Evolutionary conservation across 2,888 invertebrate genomes (phyloP), one percentile per base, ranked within the genome.

Genomic region (Euzophera pinguis): DNA sequence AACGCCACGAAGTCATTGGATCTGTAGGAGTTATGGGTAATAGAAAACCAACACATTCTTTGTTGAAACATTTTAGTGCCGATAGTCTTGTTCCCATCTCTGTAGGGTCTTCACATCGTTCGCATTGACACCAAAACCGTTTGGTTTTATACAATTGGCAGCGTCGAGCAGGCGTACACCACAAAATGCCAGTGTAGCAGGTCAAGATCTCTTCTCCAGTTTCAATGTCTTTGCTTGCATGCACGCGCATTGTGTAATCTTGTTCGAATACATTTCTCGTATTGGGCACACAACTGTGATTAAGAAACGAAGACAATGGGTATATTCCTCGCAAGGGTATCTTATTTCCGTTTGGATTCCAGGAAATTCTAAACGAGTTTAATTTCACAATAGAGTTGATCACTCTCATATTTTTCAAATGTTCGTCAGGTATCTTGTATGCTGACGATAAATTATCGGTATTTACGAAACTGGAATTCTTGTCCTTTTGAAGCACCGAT

Each of bases 231-330:
- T 79, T 80, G 0, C 92, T 78, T 4, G 95, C 93, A 61, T 89
- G 91, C 7, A 93, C 86, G 16, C 89, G 77, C 91, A 94, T 92
- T 10, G 81, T 74, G 53, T 91, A 84, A 53, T 91, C 74, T 0
- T 75, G 67, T 63, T 88, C 90, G 61, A 93, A 94, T 12, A 91
- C 83, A 67, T 93, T 93, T 56, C 91, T 90, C 0, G 93, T 93
- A 69, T 95, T 95, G 2, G 95, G 94, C 17, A 85, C 71, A 71
- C 95, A 95, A 54, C 87, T 90, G 68, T 95, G 95, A 78, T 95
- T 95, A 59, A 93, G 82, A 58, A 94, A 85, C 35, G 93, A 90
- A 3, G 92, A 92, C 57, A 94, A 70, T 0, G 93, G 93, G 75
- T 92, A 95, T 37, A 95, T 75, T 10, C 93, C 95, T 49, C 93